Evolutionary conservation across 2,888 invertebrate genomes (phyloP), one percentile per base, ranked within the genome.

Genomic region (Mythimna lalbum): DNA sequence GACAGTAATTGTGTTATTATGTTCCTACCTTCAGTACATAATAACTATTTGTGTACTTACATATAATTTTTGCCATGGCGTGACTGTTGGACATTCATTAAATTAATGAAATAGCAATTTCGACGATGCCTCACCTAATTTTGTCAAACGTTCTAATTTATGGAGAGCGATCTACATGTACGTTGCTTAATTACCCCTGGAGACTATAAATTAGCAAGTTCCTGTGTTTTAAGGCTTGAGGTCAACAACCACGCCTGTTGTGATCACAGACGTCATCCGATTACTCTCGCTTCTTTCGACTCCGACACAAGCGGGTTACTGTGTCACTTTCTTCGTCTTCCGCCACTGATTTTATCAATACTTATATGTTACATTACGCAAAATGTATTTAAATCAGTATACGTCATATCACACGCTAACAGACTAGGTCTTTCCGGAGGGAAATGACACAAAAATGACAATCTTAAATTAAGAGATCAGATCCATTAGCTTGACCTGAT

Each of bases 241-340:
- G 77, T 84, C 70, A 79, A 63, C 21, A 67, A 65, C 74, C 74
- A 73, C 73, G 66, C 71, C 73, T 61, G 74, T 75, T 73, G 64
- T 79, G 73, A 75, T 76, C 76, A 63, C 73, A 83, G 81, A 90
- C 90, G 88, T 91, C 90, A 90, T 84, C 80, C 81, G 84, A 88
- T 91, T 88, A 93, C 93, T 93, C 90, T 93, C 91, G 91, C 91
- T 92, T 89, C 86, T 89, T 90, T 89, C 85, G 86, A 87, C 80
- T 86, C 84, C 82, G 81, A 88, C 84, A 76, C 88, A 94, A 92
- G 83, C 87, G 83, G 93, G 94, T 93, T 89, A 93, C 85, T 88
- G 80, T 93, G 94, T 90, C 94, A 93, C 94, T 94, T 95, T 94
- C 94, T 92, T 94, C 91, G 85, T 86, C 74, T 87, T 86, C 89